Percentiles rank a stretch among this genome's conserved stretches.
Conservation (phyloP, 2,888 invertebrate species). For the Melangyna quadrimaculata region DNA sequence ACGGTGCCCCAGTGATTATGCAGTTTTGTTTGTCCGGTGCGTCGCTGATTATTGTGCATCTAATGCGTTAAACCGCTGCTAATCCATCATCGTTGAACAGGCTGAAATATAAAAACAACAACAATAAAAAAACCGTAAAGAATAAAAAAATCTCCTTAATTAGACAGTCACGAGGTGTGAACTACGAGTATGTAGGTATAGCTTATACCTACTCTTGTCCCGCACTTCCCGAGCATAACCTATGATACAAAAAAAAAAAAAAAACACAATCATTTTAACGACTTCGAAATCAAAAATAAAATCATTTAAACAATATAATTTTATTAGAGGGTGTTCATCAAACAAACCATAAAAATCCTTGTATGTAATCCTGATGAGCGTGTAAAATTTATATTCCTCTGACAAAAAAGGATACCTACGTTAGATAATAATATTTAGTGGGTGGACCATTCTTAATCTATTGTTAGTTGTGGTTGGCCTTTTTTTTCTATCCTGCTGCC, state of each 20-base stretch:
- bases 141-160: conserved; percentile 50
- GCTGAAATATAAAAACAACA: conserved; percentile 1
- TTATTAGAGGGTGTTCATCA: conserved; percentile 4
- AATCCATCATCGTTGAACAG: conserved; percentile 50
- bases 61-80: conserved; percentile 62
- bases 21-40: conserved; percentile 58
- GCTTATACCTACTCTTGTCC: neutral
- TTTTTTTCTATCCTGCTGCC: conserved; percentile 10
- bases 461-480: conserved; percentile 27
- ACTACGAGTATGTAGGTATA: conserved; percentile 5
- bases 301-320: conserved; percentile 6
- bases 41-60: conserved; percentile 61
- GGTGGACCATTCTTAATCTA: conserved; percentile 41
- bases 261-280: neutral
- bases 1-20: conserved; percentile 57
- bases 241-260: conserved; percentile 18
- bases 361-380: conserved; percentile 67
- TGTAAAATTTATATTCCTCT: conserved; percentile 63
- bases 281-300: neutral
- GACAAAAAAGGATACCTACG: conserved; percentile 21
- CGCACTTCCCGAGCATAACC: neutral
- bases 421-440: conserved; percentile 4
- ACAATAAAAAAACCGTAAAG: neutral
- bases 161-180: conserved; percentile 53
- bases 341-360: conserved; percentile 50